These are phyloP conservation scores for Leptopilina clavipes DNA, from an alignment of 1,140 invertebrate genomes.

Conservation along the genomic window DNA sequence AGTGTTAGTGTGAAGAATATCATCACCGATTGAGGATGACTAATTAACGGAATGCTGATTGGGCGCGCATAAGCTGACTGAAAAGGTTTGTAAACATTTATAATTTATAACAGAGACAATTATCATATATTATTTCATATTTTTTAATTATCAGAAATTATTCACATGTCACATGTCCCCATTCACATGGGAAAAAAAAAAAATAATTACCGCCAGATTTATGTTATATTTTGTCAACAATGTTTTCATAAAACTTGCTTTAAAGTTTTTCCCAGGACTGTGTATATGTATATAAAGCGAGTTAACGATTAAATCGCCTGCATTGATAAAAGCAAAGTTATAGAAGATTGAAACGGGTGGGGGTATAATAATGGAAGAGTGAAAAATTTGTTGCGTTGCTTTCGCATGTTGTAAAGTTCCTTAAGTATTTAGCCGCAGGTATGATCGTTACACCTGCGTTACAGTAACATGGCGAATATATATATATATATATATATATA, in stretches of 20 bases:
- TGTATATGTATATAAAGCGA: neutral
- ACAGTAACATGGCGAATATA: conserved; percentile 2
- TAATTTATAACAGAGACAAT: too few relatives aligned
- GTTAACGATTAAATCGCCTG: conserved; percentile 22
- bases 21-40: too few relatives aligned
- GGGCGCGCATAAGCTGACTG: too few relatives aligned
- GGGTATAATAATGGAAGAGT: neutral
- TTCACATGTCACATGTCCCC: too few relatives aligned
- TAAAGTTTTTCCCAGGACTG: conserved; percentile 7
- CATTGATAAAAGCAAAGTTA: conserved; percentile 23
- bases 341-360: neutral
- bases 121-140: too few relatives aligned
- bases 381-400: conserved; percentile 19
- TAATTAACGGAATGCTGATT: too few relatives aligned
- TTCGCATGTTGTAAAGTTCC: conserved; percentile 23
- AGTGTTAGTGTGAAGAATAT: too few relatives aligned
- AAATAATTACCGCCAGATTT: too few relatives aligned
- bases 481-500: neutral
- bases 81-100: too few relatives aligned
- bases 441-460: conserved; percentile 30
- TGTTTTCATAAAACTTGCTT: conserved; percentile 22
- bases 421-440: conserved; percentile 34
- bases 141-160: too few relatives aligned
- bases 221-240: neutral
- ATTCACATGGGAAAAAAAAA: too few relatives aligned